Evolutionary conservation across 2,888 invertebrate species (phyloP), one percentile per base, ranked within the genome.

Genomic region (Hofmannophila pseudospretella): DNA sequence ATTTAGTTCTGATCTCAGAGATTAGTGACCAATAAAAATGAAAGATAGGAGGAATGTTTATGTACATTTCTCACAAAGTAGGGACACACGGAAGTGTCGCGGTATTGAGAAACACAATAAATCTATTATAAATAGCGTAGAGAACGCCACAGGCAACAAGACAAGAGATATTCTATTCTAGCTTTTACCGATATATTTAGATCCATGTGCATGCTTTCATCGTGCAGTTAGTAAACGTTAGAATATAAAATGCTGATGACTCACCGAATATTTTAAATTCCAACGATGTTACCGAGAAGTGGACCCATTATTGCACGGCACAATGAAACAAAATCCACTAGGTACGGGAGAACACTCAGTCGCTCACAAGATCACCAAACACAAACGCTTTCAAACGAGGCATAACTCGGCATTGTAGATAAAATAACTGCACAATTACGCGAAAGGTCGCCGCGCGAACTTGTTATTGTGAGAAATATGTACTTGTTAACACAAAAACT

Each of bases 261-360:
- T 86, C 85, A 86, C 85, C 82, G 61, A 77, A 77, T 84, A 67
- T 72, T 84, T 84, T 79, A 84, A 82, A 86, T 84, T 84, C 78
- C 79, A 77, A 80, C 69, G 72, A 75, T 64, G 73, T 72, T 67
- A 81, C 78, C 74, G 77, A 79, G 77, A 78, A 78, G 63, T 66
- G 61, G 63, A 66, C 70, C 67, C 85, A 85, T 84, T 77, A 79
- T 76, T 74, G 68, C 72, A 69, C 61, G 51, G 51, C 68, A 74
- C 69, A 67, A 63, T 62, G 67, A 73, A 71, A 75, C 66, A 54
- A 67, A 74, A 72, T 74, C 75, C 67, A 69, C n/a, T n/a, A n/a
- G n/a, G n/a, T n/a, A n/a, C 61, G 58, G 78, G 78, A 79, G 74
- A 72, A 73, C 74, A 79, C 76, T 76, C 74, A 67, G 57, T 75